Base-by-base conservation (phyloP, 2,113 vertebrate genomes). In the Phalacrocorax pelagicus region DNA sequence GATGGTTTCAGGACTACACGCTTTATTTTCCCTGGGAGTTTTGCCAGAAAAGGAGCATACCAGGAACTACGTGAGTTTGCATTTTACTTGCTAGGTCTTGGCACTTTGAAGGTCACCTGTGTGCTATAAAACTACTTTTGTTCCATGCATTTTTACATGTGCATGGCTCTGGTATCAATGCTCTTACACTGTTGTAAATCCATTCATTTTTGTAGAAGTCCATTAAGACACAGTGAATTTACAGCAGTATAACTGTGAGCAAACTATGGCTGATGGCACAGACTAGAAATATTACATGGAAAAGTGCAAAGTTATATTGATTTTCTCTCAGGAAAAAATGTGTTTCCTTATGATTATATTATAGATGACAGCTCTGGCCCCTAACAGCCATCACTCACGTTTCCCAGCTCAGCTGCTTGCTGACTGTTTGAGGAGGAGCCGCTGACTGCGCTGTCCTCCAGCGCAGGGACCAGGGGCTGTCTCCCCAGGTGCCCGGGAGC, bases 291-390 rank as follows among this genome's bases (percentile, higher is more conserved):
- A 96, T 78, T 96, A 96, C 95, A 96, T 71, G 79, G 94, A 88
- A 96, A 96, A 95, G 92, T 94, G 95, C 96, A 95, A 97, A 95
- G 96, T 96, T 97, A 91, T 85, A 96, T 97, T 74, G 92, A 97
- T 97, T 97, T 97, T 90, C 71, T 94, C 90, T 97, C 94, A 96
- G 86, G 78, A 95, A 94, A 95, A 94, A 85, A 96, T 81, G 88
- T 82, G 87, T 95, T 97, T 94, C 92, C 88, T 90, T 92, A 88
- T 92, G 92, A 93, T 93, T 96, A 21, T 74, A 78, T 95, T 95
- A 96, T 23, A 79, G 94, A 92, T 93, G 81, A 85, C 91, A 77
- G 95, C 81, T 91, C 78, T 70, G 87, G 95, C 59, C 84, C 78
- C 79, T 54, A 66, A 2, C 38, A 94, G 84, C 84, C 84, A 80